These are phyloP conservation scores for Athalia circularis DNA, from an alignment of 2,888 invertebrate genomes.

Conservation along the genomic window DNA sequence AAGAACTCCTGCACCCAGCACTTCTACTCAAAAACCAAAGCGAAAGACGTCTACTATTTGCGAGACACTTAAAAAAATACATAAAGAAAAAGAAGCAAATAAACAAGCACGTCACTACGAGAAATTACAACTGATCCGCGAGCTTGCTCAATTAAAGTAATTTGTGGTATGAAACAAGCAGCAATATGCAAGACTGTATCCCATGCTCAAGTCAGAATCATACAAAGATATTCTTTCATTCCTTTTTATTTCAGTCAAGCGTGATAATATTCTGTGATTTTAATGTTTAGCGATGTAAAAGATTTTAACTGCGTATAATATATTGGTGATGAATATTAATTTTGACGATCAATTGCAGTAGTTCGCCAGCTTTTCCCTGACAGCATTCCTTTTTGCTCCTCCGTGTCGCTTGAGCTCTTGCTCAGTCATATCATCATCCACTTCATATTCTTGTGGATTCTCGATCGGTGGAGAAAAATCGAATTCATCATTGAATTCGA, in stretches of 20 bases:
- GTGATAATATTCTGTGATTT: too few species aligned
- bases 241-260: too few species aligned
- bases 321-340: not conserved
- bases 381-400: not conserved
- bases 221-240: too few species aligned
- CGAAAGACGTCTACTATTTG: not conserved
- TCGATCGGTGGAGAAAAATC: not conserved
- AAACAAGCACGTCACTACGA: not conserved
- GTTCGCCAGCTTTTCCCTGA: not conserved
- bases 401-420: conserved; percentile 4
- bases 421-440: not conserved
- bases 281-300: too few species aligned
- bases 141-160: not conserved
- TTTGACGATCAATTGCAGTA: not conserved
- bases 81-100: not conserved
- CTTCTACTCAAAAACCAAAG: not conserved
- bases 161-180: not conserved
- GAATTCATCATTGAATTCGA: conserved; percentile 7
- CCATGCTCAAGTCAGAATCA: too few species aligned
- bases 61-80: not conserved
- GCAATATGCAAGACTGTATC: too few species aligned
- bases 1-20: not conserved
- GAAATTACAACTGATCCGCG: conserved; percentile 1
- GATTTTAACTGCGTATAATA: not conserved
- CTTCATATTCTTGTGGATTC: not conserved